These are phyloP conservation scores for Coendou prehensilis DNA, from an alignment of 2,797 vertebrate species.

Conservation along the genomic window DNA sequence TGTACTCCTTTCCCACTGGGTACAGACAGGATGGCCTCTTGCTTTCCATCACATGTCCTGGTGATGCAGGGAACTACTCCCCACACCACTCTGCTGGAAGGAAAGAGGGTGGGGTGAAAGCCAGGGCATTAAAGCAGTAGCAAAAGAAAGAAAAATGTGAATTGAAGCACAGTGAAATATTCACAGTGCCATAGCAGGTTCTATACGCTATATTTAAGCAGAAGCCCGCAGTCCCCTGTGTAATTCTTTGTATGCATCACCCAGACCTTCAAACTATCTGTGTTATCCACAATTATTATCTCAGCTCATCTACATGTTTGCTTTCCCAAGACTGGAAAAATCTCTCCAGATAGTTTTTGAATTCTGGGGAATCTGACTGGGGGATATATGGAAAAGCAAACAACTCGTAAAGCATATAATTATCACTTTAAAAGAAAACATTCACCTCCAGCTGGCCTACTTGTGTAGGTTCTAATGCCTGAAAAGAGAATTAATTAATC, in stretches of 20 bases:
- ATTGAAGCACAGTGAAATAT: constrained; percentile 23
- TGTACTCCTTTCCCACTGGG: not conserved
- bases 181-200: constrained; percentile 49
- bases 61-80: constrained; percentile 34
- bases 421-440: constrained; percentile 80
- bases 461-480: constrained; percentile 72
- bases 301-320: constrained; percentile 59
- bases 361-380: constrained; percentile 67
- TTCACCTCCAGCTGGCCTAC: constrained; percentile 79
- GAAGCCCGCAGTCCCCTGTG: constrained; percentile 43
- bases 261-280: not conserved
- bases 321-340: constrained; percentile 58
- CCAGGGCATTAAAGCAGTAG: not conserved
- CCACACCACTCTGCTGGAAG: constrained; percentile 40
- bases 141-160: not conserved
- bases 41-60: rapidly evolving
- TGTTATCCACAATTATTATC: constrained; percentile 60
- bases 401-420: constrained; percentile 75
- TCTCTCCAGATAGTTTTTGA: constrained; percentile 64
- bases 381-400: constrained; percentile 75
- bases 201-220: constrained; percentile 64
- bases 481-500: constrained; percentile 87
- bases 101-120: constrained; percentile 12
- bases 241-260: not conserved
- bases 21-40: rapidly evolving